phyloP scores from a whole-genome alignment of 2,797 vertebrate genomes.

The Argyrosomus regius region DNA sequence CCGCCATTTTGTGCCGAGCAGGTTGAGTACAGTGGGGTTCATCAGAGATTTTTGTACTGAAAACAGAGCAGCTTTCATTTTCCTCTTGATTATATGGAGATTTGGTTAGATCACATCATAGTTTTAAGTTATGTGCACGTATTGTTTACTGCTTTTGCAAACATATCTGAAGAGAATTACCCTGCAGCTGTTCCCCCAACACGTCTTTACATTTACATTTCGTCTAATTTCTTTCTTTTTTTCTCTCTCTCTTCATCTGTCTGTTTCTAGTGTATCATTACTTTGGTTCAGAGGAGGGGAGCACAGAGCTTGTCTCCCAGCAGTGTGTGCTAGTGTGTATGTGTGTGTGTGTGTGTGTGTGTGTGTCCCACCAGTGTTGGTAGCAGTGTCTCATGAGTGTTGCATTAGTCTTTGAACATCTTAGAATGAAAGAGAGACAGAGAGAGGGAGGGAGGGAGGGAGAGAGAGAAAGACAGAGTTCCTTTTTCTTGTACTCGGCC shows the following conservation, averaged over 20 bases:
- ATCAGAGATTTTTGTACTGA: background rate
- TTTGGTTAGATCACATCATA: background rate
- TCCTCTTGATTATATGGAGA: background rate
- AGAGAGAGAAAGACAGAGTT: constrained; percentile 39
- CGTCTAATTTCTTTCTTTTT: constrained; percentile 36
- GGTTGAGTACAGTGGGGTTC: background rate
- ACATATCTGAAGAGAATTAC: background rate
- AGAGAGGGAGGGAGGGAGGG: constrained; percentile 29
- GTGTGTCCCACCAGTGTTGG: constrained; percentile 53
- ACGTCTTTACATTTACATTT: constrained; percentile 18
- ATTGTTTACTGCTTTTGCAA: constrained; percentile 4
- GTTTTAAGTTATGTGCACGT: background rate
- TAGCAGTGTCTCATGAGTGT: constrained; percentile 66
- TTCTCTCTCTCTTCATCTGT: constrained; percentile 51
- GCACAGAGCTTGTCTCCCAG: constrained; percentile 61
- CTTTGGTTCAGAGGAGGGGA: constrained; percentile 63
- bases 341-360: constrained; percentile 35
- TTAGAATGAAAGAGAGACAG: constrained; percentile 49
- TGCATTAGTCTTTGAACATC: constrained; percentile 77
- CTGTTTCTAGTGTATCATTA: constrained; percentile 59
- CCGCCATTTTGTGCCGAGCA: background rate
- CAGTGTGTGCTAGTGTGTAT: constrained; percentile 33
- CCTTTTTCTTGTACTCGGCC: constrained; percentile 42
- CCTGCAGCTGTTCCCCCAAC: constrained; percentile 14
- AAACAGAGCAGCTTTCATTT: background rate